Conservation (phyloP, 2,888 invertebrate species). For the Thecocarcelia acutangulata region DNA sequence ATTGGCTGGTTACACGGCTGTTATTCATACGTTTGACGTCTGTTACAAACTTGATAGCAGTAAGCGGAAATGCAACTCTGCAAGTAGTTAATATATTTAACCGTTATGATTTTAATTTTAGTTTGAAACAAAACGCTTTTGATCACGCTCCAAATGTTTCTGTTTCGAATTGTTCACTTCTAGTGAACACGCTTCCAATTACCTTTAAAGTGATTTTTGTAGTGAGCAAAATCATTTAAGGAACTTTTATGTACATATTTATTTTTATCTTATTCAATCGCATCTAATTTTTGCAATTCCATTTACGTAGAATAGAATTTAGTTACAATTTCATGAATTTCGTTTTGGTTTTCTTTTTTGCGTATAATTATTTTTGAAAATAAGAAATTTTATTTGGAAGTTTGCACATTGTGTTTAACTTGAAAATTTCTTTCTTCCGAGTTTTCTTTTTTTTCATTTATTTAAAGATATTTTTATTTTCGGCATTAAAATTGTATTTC, state of each 20-base stretch:
- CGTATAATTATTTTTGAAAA: conserved; percentile 37
- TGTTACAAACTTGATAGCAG: neutral
- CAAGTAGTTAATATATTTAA: conserved; percentile 18
- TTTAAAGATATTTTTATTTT: conserved; percentile 38
- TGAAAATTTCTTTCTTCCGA: conserved; percentile 23
- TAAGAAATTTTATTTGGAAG: conserved; percentile 29
- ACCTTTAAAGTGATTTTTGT: conserved; percentile 59
- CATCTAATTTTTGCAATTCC: conserved; percentile 74
- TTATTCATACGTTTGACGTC: conserved; percentile 13
- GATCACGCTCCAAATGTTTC: neutral
- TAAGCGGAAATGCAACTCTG: conserved; percentile 48
- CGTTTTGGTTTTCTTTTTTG: conserved; percentile 19
- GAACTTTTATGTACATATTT: conserved; percentile 44
- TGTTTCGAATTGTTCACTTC: conserved; percentile 10
- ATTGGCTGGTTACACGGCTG: neutral
- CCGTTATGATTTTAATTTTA: neutral
- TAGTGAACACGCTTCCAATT: conserved; percentile 31
- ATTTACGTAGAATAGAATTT: conserved; percentile 76
- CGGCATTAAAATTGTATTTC: conserved; percentile 48
- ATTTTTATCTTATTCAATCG: conserved; percentile 52
- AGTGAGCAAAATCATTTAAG: conserved; percentile 63
- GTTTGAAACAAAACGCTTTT: neutral
- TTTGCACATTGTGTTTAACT: conserved; percentile 63
- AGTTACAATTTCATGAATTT: conserved; percentile 71
- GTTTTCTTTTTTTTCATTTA: no score